These are phyloP conservation scores for Oreotrochilus melanogaster DNA, from an alignment of 2,113 vertebrate genomes.

Conservation along the genomic window DNA sequence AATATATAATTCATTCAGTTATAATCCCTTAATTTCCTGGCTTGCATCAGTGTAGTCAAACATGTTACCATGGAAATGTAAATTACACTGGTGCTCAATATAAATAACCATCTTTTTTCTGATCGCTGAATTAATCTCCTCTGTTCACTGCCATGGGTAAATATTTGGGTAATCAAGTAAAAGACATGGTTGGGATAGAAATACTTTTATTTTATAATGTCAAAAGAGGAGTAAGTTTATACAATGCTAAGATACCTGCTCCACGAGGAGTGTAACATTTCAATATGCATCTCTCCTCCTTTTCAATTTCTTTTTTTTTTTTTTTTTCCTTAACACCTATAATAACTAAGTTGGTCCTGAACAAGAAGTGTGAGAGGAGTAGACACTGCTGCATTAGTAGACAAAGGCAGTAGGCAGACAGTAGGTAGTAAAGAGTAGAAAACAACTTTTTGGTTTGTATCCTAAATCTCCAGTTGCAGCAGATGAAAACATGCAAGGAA, in stretches of 20 bases:
- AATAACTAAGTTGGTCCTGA: slow-evolving; percentile 42
- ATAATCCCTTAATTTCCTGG: not conserved
- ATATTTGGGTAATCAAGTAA: slow-evolving; percentile 41
- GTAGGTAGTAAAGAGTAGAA: slow-evolving; percentile 64
- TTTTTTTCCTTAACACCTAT: slow-evolving; percentile 9
- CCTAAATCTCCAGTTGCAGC: slow-evolving; percentile 45
- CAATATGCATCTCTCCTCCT: slow-evolving; percentile 1
- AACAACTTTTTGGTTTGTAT: slow-evolving; percentile 38
- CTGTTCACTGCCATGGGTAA: not conserved
- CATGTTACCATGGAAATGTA: not conserved
- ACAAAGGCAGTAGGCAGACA: slow-evolving; percentile 48
- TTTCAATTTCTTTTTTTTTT: not conserved
- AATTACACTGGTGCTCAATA: not conserved
- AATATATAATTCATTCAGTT: not conserved
- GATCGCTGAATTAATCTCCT: not conserved
- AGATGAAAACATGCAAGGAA: slow-evolving; percentile 69
- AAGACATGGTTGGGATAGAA: slow-evolving; percentile 65
- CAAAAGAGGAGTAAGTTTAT: slow-evolving; percentile 32
- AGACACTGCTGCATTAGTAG: slow-evolving; percentile 20
- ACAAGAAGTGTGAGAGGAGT: slow-evolving; percentile 30
- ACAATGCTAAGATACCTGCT: slow-evolving; percentile 45
- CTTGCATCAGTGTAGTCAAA: not conserved
- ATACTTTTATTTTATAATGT: slow-evolving; percentile 66
- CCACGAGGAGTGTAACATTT: slow-evolving; percentile 26
- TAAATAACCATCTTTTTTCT: not conserved